A percentile compares a stretch with the other conserved stretches of the same genome.
These are phyloP conservation scores for Calameuta idolon DNA, from an alignment of 2,888 invertebrate species.

Conservation along the genomic window DNA sequence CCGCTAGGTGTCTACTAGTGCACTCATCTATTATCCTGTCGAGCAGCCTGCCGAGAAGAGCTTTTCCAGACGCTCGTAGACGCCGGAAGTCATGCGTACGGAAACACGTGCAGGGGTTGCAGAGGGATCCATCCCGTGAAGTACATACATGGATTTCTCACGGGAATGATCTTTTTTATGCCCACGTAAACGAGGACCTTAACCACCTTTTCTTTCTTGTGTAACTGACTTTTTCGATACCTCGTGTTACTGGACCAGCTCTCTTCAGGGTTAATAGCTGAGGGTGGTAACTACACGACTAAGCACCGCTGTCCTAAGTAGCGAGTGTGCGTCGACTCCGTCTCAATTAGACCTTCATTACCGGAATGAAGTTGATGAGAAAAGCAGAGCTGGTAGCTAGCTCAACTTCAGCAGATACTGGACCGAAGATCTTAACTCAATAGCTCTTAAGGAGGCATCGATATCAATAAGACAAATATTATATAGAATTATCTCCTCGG, in stretches of 20 bases:
- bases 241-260: background rate
- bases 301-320: background rate
- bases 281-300: background rate
- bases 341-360: constrained; percentile 18
- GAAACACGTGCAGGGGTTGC: background rate
- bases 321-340: constrained; percentile 10
- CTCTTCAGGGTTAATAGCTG: background rate
- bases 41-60: background rate
- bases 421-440: background rate
- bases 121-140: background rate
- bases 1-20: background rate
- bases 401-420: background rate
- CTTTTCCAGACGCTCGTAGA: background rate
- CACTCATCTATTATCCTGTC: background rate
- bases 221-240: background rate
- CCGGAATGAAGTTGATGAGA: constrained; percentile 1
- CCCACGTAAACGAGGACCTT: background rate
- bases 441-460: background rate
- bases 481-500: background rate
- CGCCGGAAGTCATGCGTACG: background rate
- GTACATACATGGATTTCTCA: background rate
- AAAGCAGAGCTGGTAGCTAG: background rate
- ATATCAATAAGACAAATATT: background rate
- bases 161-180: background rate
- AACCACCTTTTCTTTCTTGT: background rate